Base-by-base conservation (phyloP, 2,797 vertebrate species). In the Emys orbicularis region DNA sequence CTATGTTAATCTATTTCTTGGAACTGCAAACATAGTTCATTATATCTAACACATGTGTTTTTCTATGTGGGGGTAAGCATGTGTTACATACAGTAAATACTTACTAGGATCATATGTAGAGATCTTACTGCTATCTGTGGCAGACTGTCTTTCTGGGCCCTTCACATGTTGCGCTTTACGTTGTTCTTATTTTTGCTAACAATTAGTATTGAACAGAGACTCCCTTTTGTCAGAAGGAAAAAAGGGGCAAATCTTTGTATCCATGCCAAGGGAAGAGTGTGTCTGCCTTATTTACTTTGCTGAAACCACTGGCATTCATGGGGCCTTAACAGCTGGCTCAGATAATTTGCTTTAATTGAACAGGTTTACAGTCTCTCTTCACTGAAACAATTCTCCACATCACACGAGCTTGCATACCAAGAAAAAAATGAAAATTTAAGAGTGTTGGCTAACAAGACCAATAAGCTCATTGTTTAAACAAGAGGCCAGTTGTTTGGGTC, bases 331-430 rank as follows among this genome's bases (percentile, higher is more conserved):
- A 98, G 98, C 97, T 98, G 98, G 97, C 95, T 94, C 96, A 94
- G 97, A 97, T 96, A 97, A 97, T 96, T 98, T 97, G 97, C 97
- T 97, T 98, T 97, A 96, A 97, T 97, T 97, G 97, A 98, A 97
- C 97, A 97, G 96, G 96, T 97, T 98, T 98, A 90, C 94, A 96
- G 93, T 86, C 93, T 92, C 91, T 94, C 95, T 95, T 92, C 25
- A 57, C 92, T 94, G 95, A 94, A 97, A 95, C 93, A 97, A 96
- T 97, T 98, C 96, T 97, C 96, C 96, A 94, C 97, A 97, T 97
- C 96, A 96, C 97, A 96, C 95, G 97, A 95, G 93, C 90, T 97
- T 96, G 95, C 98, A 98, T 98, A 97, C 97, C 97, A 87, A 91
- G 95, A 92, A 92, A 94, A 93, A 95, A 95, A 96, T 86, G 94